These are phyloP conservation scores for Cheilosia urbana DNA, from an alignment of 2,888 invertebrate genomes.

Conservation along the genomic window DNA sequence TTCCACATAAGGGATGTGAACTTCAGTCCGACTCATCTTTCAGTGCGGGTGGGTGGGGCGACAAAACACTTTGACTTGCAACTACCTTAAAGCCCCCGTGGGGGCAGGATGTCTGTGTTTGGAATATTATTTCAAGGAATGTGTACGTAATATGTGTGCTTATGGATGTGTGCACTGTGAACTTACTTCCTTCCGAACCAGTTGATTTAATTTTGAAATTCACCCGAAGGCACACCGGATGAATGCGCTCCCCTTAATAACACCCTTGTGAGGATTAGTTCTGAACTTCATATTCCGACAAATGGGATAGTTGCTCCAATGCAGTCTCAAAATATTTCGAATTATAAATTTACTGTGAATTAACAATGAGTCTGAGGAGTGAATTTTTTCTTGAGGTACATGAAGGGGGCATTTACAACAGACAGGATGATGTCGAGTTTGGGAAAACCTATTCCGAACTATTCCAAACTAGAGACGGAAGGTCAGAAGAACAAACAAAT, in stretches of 20 bases:
- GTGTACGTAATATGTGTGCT: neutral
- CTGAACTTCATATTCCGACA: neutral
- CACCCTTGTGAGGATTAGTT: neutral
- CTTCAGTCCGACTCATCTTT: slow-evolving; percentile 29
- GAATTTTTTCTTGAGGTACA: no score
- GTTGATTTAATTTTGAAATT: slow-evolving; percentile 23
- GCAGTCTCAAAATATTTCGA: no score
- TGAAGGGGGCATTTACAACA: no score
- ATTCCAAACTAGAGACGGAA: no score
- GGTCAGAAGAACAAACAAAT: no score
- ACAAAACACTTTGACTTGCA: no score
- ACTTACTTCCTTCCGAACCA: neutral
- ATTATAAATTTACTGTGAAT: no score
- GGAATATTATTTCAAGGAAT: neutral
- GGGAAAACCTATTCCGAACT: no score
- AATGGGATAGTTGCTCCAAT: neutral
- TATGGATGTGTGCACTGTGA: neutral
- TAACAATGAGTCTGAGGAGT: no score
- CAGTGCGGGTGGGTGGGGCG: neutral
- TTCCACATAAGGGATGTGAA: slow-evolving; percentile 12
- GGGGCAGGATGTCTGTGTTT: no score
- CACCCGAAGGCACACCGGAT: slow-evolving; percentile 8
- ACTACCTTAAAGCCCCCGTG: no score
- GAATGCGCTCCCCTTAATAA: neutral
- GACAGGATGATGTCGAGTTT: no score